A percentile compares a stretch with the other conserved stretches of the same genome.
Evolutionary conservation across 2,888 invertebrate species (phyloP).

Genomic region (Drosophila silvestris): DNA sequence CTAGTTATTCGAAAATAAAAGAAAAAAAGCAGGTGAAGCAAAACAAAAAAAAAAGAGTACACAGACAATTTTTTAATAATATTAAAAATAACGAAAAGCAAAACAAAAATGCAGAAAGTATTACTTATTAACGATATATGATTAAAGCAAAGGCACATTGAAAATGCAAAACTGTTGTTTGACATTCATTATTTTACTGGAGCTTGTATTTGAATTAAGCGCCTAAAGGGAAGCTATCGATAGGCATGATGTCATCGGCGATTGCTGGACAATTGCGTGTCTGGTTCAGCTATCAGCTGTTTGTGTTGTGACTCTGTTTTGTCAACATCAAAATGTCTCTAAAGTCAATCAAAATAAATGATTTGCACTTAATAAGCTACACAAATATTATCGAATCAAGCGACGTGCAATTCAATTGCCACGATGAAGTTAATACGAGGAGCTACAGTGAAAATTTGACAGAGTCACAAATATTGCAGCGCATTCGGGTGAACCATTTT

Average conservation of each 20-base stretch:
- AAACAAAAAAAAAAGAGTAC: constrained; percentile 34
- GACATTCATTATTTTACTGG: not conserved
- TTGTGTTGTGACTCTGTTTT: not conserved
- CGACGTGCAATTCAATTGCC: constrained; percentile 21
- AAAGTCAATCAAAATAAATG: constrained; percentile 16
- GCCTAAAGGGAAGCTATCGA: constrained; percentile 20
- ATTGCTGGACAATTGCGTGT: not conserved
- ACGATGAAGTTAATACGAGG: constrained; percentile 12
- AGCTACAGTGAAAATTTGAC: constrained; percentile 56
- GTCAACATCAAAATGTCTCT: constrained; percentile 32
- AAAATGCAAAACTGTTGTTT: constrained; percentile 20
- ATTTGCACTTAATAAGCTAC: constrained; percentile 9
- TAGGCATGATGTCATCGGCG: not conserved
- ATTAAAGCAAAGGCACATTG: constrained; percentile 50
- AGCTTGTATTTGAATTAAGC: constrained; percentile 6
- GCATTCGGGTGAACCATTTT: constrained; percentile 40
- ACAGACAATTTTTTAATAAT: constrained; percentile 68
- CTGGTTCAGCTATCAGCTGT: constrained; percentile 24
- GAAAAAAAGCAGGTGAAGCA: constrained; percentile 22
- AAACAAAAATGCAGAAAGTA: constrained; percentile 42
- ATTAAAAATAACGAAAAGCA: constrained; percentile 31
- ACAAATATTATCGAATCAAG: not conserved
- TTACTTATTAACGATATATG: constrained; percentile 60
- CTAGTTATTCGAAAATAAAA: constrained; percentile 66
- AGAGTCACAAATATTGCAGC: constrained; percentile 24